A percentile compares a stretch with the other conserved stretches of the same genome.
phyloP scores from a whole-genome alignment of 2,113 vertebrate genomes.

The Ochotona princeps region DNA sequence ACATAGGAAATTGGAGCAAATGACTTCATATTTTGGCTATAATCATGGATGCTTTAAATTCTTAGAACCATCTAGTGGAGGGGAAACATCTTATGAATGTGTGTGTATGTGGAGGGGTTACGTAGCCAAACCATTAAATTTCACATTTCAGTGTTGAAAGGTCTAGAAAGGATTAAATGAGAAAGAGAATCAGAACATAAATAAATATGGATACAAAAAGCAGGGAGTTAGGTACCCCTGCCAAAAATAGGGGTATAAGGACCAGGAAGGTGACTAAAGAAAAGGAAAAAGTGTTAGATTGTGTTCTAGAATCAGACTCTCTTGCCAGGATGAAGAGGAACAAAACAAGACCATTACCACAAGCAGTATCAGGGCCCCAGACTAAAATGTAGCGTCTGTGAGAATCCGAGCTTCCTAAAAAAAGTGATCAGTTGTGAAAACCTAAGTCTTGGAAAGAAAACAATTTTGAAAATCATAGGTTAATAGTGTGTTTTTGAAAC shows the following conservation, averaged over 20 bases:
- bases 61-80: constrained; percentile 12
- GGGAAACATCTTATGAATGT: constrained; percentile 29
- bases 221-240: not conserved
- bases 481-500: not conserved
- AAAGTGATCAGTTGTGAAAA: constrained; percentile 36
- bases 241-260: not conserved
- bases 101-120: not conserved
- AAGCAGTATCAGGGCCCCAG: not conserved
- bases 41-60: not conserved
- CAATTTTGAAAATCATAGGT: constrained; percentile 72
- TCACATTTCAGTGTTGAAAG: not conserved
- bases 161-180: not conserved
- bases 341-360: not conserved
- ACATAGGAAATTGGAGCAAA: not conserved
- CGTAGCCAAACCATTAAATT: not conserved
- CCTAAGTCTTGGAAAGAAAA: constrained; percentile 75
- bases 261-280: not conserved
- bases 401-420: not conserved
- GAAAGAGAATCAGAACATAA: constrained; percentile 57
- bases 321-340: not conserved
- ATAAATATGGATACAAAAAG: constrained; percentile 65
- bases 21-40: not conserved
- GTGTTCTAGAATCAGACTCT: not conserved
- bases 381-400: constrained; percentile 17
- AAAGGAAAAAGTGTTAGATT: not conserved